Percentiles rank a stretch among this genome's conserved stretches.
Conservation (phyloP, 2,888 invertebrate species). For the Aspidapion aeneum region DNA sequence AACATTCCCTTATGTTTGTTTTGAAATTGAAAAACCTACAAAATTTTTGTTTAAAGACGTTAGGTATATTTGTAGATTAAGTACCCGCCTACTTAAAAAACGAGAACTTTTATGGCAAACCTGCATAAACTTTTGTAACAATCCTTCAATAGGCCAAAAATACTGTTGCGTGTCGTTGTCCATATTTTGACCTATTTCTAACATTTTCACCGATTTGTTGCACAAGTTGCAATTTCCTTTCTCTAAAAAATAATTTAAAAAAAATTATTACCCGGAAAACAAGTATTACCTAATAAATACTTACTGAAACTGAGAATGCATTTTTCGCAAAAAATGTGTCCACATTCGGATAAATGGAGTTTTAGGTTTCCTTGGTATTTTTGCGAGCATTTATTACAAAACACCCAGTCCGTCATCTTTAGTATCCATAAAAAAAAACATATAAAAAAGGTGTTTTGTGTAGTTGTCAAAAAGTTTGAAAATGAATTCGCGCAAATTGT, state of each 20-base stretch:
- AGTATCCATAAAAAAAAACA: no score
- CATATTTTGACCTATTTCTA: slow-evolving; percentile 37
- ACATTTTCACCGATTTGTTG: slow-evolving; percentile 28
- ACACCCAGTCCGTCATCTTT: slow-evolving; percentile 39
- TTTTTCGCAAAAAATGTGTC: slow-evolving; percentile 41
- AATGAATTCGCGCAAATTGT: no score
- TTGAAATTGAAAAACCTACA: slow-evolving; percentile 39
- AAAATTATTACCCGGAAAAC: background rate
- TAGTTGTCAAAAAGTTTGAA: no score
- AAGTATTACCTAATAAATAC: slow-evolving; percentile 15
- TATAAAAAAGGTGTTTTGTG: no score
- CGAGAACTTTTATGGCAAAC: no score
- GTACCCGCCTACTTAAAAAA: no score
- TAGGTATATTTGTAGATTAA: no score
- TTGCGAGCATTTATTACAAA: slow-evolving; percentile 43
- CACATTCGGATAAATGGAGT: slow-evolving; percentile 41
- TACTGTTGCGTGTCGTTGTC: slow-evolving; percentile 34
- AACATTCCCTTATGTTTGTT: slow-evolving; percentile 31
- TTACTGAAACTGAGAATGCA: slow-evolving; percentile 36
- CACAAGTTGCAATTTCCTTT: slow-evolving; percentile 37
- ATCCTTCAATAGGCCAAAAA: slow-evolving; percentile 35
- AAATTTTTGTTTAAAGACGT: slow-evolving; percentile 5
- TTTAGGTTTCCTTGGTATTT: slow-evolving; percentile 30
- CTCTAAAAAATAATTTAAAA: slow-evolving; percentile 13
- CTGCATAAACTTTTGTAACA: slow-evolving; percentile 34